These are phyloP conservation scores for Drosophila rellima DNA, from an alignment of 2,888 invertebrate species.

Conservation along the genomic window DNA sequence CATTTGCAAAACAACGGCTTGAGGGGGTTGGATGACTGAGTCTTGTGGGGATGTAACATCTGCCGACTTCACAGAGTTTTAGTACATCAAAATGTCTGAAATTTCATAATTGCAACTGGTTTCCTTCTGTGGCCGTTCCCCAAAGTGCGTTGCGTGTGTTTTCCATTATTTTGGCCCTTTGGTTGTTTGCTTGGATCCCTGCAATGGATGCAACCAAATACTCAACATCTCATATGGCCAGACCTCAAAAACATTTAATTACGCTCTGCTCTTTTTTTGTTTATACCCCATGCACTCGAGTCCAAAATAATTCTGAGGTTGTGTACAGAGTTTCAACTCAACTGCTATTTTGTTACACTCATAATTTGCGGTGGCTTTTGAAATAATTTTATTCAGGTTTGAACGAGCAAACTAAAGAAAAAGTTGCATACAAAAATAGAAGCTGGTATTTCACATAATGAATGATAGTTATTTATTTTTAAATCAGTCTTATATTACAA, in stretches of 20 bases:
- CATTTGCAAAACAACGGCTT: constrained; percentile 2
- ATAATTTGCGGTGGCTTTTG: constrained; percentile 14
- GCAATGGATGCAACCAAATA: constrained; percentile 51
- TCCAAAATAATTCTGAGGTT: constrained; percentile 21
- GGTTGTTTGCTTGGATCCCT: constrained; percentile 10
- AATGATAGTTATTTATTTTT: not conserved
- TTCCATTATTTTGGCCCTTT: constrained; percentile 13
- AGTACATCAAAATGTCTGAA: constrained; percentile 77
- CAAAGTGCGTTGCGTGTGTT: constrained; percentile 28
- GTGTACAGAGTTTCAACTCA: constrained; percentile 9
- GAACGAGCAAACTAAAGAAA: not conserved
- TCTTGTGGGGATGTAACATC: constrained; percentile 21
- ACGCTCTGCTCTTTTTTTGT: constrained; percentile 25
- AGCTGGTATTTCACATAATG: not conserved
- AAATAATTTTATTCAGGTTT: constrained; percentile 1
- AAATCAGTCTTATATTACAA: too few relatives aligned
- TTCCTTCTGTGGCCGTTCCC: constrained; percentile 26
- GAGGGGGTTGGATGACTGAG: not conserved
- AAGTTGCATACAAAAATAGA: not conserved
- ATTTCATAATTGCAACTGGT: constrained; percentile 80
- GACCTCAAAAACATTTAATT: constrained; percentile 65
- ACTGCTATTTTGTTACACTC: constrained; percentile 11
- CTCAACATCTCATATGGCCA: constrained; percentile 46
- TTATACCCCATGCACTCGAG: constrained; percentile 9
- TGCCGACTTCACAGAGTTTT: constrained; percentile 52